Conservation (phyloP, 2,888 invertebrate species). For the Myathropa florea region DNA sequence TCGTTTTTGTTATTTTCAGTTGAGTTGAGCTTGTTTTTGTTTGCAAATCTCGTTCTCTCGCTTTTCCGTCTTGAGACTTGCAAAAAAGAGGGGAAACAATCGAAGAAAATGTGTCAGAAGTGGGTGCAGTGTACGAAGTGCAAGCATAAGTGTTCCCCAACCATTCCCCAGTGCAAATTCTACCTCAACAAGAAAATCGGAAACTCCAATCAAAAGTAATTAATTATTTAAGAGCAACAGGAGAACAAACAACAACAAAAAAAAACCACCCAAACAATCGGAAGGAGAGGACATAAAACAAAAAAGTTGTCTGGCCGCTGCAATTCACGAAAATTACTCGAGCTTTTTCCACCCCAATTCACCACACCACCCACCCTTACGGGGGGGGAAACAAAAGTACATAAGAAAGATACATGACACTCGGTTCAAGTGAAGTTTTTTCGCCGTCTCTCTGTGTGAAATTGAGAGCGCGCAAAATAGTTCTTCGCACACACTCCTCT, state of each 20-base stretch:
- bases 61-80: background rate
- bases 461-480: slow-evolving; percentile 35
- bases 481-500: background rate
- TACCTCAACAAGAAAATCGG: slow-evolving; percentile 59
- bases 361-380: slow-evolving; percentile 48
- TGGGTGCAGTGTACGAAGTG: slow-evolving; percentile 22
- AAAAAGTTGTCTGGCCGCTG: slow-evolving; percentile 64
- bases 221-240: slow-evolving; percentile 61
- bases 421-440: background rate
- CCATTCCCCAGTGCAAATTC: slow-evolving; percentile 44
- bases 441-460: slow-evolving; percentile 4
- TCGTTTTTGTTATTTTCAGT: background rate
- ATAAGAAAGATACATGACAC: background rate
- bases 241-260: slow-evolving; percentile 32
- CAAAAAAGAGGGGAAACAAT: slow-evolving; percentile 1
- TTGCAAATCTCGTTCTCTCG: background rate
- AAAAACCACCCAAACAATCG: slow-evolving; percentile 17
- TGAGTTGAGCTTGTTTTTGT: background rate
- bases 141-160: slow-evolving; percentile 42
- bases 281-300: slow-evolving; percentile 5
- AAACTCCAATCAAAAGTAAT: slow-evolving; percentile 43
- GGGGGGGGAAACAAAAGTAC: background rate
- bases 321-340: slow-evolving; percentile 38
- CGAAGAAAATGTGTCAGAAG: background rate
- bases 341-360: slow-evolving; percentile 51